These are phyloP conservation scores for Drosophila putrida DNA, from an alignment of 2,888 invertebrate species.

Conservation along the genomic window DNA sequence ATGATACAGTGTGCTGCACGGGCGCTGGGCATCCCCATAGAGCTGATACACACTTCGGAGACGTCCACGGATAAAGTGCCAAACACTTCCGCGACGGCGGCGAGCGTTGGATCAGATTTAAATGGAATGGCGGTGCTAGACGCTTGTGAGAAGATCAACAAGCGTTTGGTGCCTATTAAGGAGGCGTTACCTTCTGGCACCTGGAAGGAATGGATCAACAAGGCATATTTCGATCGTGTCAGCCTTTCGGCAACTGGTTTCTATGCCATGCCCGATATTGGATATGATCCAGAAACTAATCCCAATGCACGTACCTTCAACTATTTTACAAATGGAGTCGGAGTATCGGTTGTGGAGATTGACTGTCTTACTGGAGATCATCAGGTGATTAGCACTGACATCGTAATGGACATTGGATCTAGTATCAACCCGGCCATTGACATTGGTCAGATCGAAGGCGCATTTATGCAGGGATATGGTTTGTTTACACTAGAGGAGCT, in stretches of 20 bases:
- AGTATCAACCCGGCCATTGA: constrained; percentile 98
- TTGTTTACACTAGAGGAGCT: constrained; percentile 96
- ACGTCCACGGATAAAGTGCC: constrained; percentile 96
- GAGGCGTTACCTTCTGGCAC: constrained; percentile 90
- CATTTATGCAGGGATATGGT: constrained; percentile 97
- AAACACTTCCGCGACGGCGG: constrained; percentile 95
- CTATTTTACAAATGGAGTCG: constrained; percentile 95
- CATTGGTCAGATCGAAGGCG: constrained; percentile 98
- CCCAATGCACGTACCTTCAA: constrained; percentile 90
- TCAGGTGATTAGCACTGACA: constrained; percentile 94
- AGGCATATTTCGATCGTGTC: constrained; percentile 92
- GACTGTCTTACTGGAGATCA: constrained; percentile 98
- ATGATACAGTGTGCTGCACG: constrained; percentile 96
- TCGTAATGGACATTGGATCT: constrained; percentile 98
- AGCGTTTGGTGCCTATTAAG: constrained; percentile 91
- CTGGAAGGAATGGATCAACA: constrained; percentile 94
- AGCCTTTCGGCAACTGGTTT: constrained; percentile 94
- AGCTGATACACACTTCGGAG: constrained; percentile 92
- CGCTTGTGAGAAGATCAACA: constrained; percentile 91
- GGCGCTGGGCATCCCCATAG: constrained; percentile 89
- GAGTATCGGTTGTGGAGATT: constrained; percentile 95
- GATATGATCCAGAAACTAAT: constrained; percentile 90
- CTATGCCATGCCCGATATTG: constrained; percentile 91
- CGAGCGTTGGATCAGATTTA: constrained; percentile 94
- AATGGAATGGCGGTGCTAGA: constrained; percentile 96